These are phyloP conservation scores for Chroicocephalus ridibundus DNA, from an alignment of 2,113 vertebrate species.

Conservation along the genomic window DNA sequence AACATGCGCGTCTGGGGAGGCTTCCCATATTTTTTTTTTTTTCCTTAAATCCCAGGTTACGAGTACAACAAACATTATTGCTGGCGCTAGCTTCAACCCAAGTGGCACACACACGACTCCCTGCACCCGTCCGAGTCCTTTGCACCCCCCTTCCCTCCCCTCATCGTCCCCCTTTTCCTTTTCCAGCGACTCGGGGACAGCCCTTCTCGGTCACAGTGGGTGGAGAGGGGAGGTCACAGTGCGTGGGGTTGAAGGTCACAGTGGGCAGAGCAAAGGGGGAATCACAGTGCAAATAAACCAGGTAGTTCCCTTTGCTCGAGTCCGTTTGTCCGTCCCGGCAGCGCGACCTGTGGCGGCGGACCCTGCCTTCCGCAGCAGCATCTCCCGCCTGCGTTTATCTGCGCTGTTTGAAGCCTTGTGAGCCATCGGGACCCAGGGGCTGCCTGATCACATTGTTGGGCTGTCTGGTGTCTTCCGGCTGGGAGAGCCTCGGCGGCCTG, in stretches of 20 bases:
- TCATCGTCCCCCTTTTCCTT: neutral
- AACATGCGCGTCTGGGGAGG: conserved; percentile 35
- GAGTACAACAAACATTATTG: conserved; percentile 73
- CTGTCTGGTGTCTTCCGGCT: conserved; percentile 86
- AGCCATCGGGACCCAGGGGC: conserved; percentile 89
- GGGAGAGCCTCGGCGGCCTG: conserved; percentile 87
- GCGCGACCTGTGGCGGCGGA: conserved; percentile 1
- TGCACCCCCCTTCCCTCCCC: neutral
- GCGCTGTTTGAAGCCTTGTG: conserved; percentile 93
- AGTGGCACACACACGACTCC: conserved; percentile 46
- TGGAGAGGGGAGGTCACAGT: conserved; percentile 77
- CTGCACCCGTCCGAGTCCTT: conserved; percentile 39
- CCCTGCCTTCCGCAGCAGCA: conserved; percentile 53
- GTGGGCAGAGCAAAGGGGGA: conserved; percentile 83
- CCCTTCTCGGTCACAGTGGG: conserved; percentile 75
- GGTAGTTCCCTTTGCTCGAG: conserved; percentile 73
- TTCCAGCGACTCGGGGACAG: conserved; percentile 51
- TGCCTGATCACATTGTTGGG: conserved; percentile 90
- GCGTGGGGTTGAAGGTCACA: conserved; percentile 86
- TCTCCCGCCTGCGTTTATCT: conserved; percentile 80
- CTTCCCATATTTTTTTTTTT: conserved; percentile 22
- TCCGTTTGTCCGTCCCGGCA: conserved; percentile 69
- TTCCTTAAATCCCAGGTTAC: conserved; percentile 44
- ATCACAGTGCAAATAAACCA: conserved; percentile 80
- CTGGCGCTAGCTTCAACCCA: conserved; percentile 69